Evolutionary conservation across 2,797 vertebrate species (phyloP).

Genomic region (Eptatretus atami): DNA sequence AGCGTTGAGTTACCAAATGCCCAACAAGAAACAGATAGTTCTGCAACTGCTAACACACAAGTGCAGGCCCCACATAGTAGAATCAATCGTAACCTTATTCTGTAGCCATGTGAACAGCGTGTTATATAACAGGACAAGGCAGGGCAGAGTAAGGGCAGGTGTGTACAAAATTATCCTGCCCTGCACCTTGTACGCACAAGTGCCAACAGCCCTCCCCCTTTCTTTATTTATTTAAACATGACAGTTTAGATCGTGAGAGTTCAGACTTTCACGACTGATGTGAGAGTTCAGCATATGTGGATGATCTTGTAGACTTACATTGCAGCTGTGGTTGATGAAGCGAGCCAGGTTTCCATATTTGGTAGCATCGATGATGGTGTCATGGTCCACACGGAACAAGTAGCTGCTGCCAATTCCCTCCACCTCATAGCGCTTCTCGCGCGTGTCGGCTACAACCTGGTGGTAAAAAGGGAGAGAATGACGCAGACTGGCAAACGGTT

Average conservation of each 20-base stretch:
- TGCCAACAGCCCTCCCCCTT: no score
- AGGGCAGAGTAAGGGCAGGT: no score
- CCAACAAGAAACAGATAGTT: no score
- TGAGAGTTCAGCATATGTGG: background rate
- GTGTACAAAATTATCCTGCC: no score
- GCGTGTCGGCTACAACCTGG: slow-evolving; percentile 62
- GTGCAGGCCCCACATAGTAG: no score
- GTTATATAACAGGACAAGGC: no score
- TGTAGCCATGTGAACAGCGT: no score
- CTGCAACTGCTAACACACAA: no score
- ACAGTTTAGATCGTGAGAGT: background rate
- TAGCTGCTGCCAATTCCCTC: slow-evolving; percentile 81
- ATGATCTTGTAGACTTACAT: slow-evolving; percentile 20
- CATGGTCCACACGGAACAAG: slow-evolving; percentile 62
- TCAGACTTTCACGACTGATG: background rate
- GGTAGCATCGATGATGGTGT: slow-evolving; percentile 72
- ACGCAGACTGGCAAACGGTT: fast-evolving
- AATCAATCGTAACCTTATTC: no score
- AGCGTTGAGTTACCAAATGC: no score
- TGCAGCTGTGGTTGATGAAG: slow-evolving; percentile 83
- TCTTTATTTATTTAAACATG: background rate
- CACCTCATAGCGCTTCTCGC: slow-evolving; percentile 59
- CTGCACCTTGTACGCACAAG: no score
- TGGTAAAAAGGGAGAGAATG: background rate
- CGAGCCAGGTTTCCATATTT: slow-evolving; percentile 57